These are phyloP conservation scores for Galeopterus variegatus DNA, from an alignment of 2,113 vertebrate genomes.

Conservation along the genomic window DNA sequence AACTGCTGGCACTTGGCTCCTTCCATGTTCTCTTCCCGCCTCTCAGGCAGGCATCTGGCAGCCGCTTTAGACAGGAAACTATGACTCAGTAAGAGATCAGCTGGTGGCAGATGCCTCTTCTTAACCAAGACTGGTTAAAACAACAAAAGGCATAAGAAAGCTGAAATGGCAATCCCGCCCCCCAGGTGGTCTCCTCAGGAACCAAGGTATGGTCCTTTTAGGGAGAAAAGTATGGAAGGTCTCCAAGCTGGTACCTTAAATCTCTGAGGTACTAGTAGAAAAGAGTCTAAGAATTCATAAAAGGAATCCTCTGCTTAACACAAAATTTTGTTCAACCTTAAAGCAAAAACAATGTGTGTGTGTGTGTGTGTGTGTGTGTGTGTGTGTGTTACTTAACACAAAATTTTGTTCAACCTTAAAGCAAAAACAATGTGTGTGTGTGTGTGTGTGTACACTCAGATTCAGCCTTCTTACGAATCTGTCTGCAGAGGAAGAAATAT, in stretches of 20 bases:
- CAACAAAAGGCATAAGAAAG: constrained; percentile 67
- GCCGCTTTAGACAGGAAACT: background rate
- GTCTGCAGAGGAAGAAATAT: background rate
- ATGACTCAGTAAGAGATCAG: constrained; percentile 64
- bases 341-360: background rate
- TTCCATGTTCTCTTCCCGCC: fast-evolving
- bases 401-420: background rate
- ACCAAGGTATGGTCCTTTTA: constrained; percentile 76
- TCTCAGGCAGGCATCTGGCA: background rate
- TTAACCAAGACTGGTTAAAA: constrained; percentile 61
- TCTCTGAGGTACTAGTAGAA: background rate
- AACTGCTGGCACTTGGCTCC: fast-evolving
- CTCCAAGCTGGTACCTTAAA: constrained; percentile 70
- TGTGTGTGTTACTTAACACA: fast-evolving
- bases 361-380: too few relatives aligned
- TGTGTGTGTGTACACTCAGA: background rate
- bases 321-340: fast-evolving
- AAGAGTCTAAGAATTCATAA: background rate
- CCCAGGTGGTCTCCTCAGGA: constrained; percentile 75
- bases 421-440: background rate
- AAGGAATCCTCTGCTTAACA: fast-evolving
- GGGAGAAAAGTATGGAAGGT: constrained; percentile 62
- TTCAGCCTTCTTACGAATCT: background rate
- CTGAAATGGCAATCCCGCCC: constrained; percentile 71
- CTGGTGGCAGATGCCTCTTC: background rate